Evolutionary conservation across 1,140 invertebrate genomes (phyloP), one percentile per base, ranked within the genome.

Genomic region (Zeugodacus cucurbitae): DNA sequence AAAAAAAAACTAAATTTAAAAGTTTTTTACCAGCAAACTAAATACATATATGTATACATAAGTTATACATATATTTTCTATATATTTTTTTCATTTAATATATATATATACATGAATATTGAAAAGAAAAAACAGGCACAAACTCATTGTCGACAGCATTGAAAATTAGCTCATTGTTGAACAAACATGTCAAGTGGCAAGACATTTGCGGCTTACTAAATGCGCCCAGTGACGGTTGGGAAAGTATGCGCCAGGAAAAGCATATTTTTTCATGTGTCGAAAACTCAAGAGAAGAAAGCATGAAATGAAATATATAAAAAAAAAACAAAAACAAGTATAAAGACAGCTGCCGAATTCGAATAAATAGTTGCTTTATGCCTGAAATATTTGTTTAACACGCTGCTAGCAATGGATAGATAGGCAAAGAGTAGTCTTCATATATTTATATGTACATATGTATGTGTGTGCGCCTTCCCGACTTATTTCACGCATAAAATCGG

Each of bases 101-200:
- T 44, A 20, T 32, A 67, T 32, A 8, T 34, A 17, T 32, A 20
- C n/a, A 34, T 32, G 11, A 17, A 11, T 26, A 67, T 67, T 67
- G 11, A 26, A 32, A 29, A 14, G 29, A 67, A 67, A 67, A 67
- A 67, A 67, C 3, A 29, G 3, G 29, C 32, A 67, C 32, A 67
- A 67, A 67, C 3, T 67, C 26, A 32, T 67, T 67, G 64, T 29
- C 64, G 26, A 32, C 64, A 14, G 14, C 64, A 3, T 32, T 14
- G 14, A 67, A 32, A 29, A 67, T 67, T 67, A 67, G 64, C 64
- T 67, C 10, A 67, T 32, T 67, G 64, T 34, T 67, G 64, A 34
- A 67, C 64, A 67, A 67, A 67, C 64, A 67, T 67, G 64, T 67
- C 64, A 67, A 67, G 29, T 67, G 64, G 32, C 64, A 32, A 67